Percentiles rank a stretch among this genome's conserved stretches.
These are phyloP conservation scores for Andricus curvator DNA, from an alignment of 2,888 invertebrate genomes.

Conservation along the genomic window DNA sequence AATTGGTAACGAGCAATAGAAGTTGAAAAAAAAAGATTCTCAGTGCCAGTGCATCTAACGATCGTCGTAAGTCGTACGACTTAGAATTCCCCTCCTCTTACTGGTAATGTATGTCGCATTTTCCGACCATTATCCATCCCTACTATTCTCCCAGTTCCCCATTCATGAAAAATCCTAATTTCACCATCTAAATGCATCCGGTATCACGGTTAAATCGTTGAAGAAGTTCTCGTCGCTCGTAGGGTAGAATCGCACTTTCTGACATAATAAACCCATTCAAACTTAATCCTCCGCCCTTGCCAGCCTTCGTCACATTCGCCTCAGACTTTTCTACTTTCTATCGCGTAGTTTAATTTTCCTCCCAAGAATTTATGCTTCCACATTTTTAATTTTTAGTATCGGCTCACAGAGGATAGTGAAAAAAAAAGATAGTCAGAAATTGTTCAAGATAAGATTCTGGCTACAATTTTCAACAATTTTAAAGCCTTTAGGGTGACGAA, in stretches of 20 bases:
- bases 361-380: background rate
- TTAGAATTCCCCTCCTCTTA: slow-evolving; percentile 40
- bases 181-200: slow-evolving; percentile 71
- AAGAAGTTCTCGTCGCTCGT: slow-evolving; percentile 60
- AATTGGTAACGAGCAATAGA: slow-evolving; percentile 12
- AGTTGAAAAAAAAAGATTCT: slow-evolving; percentile 49
- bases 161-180: slow-evolving; percentile 70
- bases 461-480: too few relatives aligned
- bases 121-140: slow-evolving; percentile 56
- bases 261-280: slow-evolving; percentile 70
- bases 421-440: too few relatives aligned
- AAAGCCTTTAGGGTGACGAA: too few relatives aligned
- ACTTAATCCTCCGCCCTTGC: slow-evolving; percentile 62
- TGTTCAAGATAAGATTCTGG: too few relatives aligned
- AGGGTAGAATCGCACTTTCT: slow-evolving; percentile 59
- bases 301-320: slow-evolving; percentile 35
- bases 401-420: too few relatives aligned
- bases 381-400: background rate
- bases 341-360: background rate
- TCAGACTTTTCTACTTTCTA: background rate
- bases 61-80: slow-evolving; percentile 58
- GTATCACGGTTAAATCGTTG: slow-evolving; percentile 62
- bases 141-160: slow-evolving; percentile 43
- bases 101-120: slow-evolving; percentile 50
- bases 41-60: slow-evolving; percentile 62